Conservation (phyloP, 2,888 invertebrate species). For the Opisthograptis luteolata region DNA sequence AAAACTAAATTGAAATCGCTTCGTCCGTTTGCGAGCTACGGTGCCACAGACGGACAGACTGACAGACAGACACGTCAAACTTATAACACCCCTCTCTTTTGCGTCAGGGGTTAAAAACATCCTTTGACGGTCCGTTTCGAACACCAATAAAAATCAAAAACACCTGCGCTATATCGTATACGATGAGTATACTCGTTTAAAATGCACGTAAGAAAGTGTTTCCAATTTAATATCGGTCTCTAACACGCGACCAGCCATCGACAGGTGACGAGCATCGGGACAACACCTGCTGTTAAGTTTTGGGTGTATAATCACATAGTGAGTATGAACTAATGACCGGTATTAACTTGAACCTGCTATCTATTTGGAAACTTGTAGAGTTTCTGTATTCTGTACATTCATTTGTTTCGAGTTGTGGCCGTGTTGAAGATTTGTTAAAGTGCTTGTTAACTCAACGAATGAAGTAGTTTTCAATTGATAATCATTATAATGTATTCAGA, state of each 20-base stretch:
- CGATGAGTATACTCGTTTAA: conserved; percentile 26
- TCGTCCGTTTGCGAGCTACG: too few species aligned
- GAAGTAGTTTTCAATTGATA: too few species aligned
- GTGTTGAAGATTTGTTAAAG: too few species aligned
- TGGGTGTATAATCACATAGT: conserved; percentile 26
- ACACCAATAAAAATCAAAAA: conserved; percentile 2
- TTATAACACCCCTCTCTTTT: too few species aligned
- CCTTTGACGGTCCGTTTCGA: background rate
- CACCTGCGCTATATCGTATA: conserved; percentile 25
- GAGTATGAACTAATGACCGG: conserved; percentile 19
- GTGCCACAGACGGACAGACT: too few species aligned
- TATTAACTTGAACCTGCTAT: conserved; percentile 3
- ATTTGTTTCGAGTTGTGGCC: background rate
- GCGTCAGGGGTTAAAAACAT: too few species aligned
- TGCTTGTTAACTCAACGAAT: too few species aligned
- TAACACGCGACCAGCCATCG: conserved; percentile 16
- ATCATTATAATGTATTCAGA: too few species aligned
- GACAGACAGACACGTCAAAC: too few species aligned
- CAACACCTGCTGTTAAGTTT: conserved; percentile 29
- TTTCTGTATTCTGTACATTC: conserved; percentile 9
- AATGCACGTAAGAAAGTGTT: conserved; percentile 28
- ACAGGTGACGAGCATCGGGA: conserved; percentile 25
- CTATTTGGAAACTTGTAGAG: background rate
- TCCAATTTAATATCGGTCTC: conserved; percentile 27
- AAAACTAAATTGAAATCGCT: too few species aligned